These are phyloP conservation scores for Eulemur coronatus DNA, from an alignment of 2,797 vertebrate species.

Conservation along the genomic window DNA sequence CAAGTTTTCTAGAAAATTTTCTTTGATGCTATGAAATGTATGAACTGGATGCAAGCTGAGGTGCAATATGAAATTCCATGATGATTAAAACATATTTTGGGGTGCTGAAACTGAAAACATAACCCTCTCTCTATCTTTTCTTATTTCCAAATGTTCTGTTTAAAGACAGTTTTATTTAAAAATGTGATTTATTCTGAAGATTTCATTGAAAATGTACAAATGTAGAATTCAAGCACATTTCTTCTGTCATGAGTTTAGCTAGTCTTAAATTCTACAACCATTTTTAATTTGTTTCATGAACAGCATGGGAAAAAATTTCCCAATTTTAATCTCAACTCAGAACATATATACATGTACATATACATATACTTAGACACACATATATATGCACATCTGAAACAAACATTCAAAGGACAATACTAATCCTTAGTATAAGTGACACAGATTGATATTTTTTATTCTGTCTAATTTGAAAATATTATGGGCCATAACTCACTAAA, in stretches of 20 bases:
- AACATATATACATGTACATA: neutral
- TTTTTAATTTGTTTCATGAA: constrained; percentile 3
- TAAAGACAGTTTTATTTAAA: neutral
- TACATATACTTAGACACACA: neutral
- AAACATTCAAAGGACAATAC: neutral
- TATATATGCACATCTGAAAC: neutral
- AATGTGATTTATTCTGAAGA: neutral
- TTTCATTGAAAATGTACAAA: constrained; percentile 3
- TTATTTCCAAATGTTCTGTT: neutral
- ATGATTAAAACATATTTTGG: neutral
- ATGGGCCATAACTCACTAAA: neutral
- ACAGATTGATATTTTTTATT: neutral
- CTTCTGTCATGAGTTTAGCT: neutral
- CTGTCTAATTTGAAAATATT: constrained; percentile 1
- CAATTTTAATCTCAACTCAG: neutral
- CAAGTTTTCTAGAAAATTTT: neutral
- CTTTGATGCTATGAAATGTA: neutral
- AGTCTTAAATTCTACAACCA: neutral
- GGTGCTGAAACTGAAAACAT: neutral
- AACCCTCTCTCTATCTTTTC: neutral
- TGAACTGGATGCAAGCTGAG: neutral
- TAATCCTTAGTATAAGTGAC: neutral
- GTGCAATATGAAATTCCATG: neutral
- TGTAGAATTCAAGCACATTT: neutral
- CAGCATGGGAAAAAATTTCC: neutral